Evolutionary conservation across 35 echinoderm and acorn worm species (phyloP).

Genomic region (Ophioderma brevispina): DNA sequence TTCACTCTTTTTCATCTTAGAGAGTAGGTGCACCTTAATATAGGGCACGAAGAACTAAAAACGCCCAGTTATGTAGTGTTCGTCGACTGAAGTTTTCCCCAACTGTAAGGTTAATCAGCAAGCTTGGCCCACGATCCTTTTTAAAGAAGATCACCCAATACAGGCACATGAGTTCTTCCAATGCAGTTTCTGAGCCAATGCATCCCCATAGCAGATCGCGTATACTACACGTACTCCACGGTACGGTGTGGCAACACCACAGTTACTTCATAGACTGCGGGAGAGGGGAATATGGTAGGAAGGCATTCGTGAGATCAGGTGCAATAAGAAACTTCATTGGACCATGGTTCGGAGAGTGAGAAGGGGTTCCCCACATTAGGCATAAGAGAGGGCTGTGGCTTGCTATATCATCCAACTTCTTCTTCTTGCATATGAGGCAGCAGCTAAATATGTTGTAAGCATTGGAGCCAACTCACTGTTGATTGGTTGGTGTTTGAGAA

Average conservation of each 20-base stretch:
- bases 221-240: constrained; percentile 41
- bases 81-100: constrained; percentile 30
- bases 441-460: too few species aligned
- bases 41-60: constrained; percentile 29
- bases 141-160: constrained; percentile 60
- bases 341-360: constrained; percentile 15
- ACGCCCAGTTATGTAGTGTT: constrained; percentile 24
- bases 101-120: constrained; percentile 54
- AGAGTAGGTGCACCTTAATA: constrained; percentile 8
- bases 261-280: constrained; percentile 60
- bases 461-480: too few species aligned
- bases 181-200: constrained; percentile 15
- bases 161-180: constrained; percentile 64
- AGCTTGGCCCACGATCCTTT: constrained; percentile 52
- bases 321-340: constrained; percentile 50
- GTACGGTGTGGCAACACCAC: constrained; percentile 53
- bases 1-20: too few species aligned
- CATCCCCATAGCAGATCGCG: constrained; percentile 66
- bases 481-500: too few species aligned
- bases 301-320: constrained; percentile 65
- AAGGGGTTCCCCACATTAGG: constrained; percentile 48
- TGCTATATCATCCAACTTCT: constrained; percentile 32
- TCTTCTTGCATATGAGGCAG: too few species aligned
- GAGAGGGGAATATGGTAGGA: constrained; percentile 65
- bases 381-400: constrained; percentile 48